Evolutionary conservation across 1,140 invertebrate genomes (phyloP), one percentile per base, ranked within the genome.

Genomic region (Polypedilum vanderplanki): DNA sequence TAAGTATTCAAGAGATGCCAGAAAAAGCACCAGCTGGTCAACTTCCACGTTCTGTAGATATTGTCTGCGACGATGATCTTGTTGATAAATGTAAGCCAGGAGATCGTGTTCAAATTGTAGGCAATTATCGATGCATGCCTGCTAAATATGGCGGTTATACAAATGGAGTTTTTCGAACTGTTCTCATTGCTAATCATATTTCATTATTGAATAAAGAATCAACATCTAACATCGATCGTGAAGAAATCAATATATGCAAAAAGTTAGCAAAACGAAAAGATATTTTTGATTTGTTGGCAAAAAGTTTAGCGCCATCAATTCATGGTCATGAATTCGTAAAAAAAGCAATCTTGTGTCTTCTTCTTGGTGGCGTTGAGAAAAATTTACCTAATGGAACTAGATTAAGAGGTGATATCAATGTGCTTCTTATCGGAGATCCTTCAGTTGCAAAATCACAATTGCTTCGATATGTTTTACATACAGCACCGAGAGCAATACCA

Each of bases 1-100:
- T 99, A 33, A 93, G 93, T 41, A 94, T 99, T 78, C 98, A 99
- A 87, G 98, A 99, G 87, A 98, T 99, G 94, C 98, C 98, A 0
- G 98, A 99, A 84, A 96, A 97, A 81, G 95, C 98, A 3, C 98
- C 98, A 0, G 94, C 97, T 17, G 96, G 95, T 5, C 97, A 99
- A 80, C 83, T 99, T 77, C 98, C 98, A 0, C 87, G 98, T 22
- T 93, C 93, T 78, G 90, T 99, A 9, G 97, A 99, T 83, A 88
- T 99, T 70, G 89, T 99, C 76, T 92, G 92, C 77, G 98, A 99
- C 83, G 92, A 98, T 84, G 98, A 99, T 85, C 86, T 99, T 1
- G 97, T 98, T 1, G 98, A 99, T 84, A 83, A 83, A 40, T 98
- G 95, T 82, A 97, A 99, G 84, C 97, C 98, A 24, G 98, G 98